Evolutionary conservation across 2,888 invertebrate genomes (phyloP), one percentile per base, ranked within the genome.

Genomic region (Limenitis camilla): DNA sequence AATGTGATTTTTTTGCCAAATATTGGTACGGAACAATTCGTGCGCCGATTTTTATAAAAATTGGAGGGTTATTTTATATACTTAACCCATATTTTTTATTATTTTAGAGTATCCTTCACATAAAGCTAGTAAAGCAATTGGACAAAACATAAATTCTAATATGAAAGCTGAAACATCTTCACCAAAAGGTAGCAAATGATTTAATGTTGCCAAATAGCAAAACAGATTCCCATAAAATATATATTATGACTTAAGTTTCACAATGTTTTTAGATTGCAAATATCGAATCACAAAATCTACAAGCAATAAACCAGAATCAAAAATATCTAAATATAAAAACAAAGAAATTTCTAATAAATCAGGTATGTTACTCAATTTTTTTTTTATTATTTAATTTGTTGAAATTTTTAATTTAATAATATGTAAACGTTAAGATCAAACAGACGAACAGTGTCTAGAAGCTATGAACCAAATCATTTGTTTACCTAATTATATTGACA

Each of bases 161-260:
- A 53, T 47, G 38, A 55, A 52, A 11, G 47, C 39, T 46, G 55
- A 40, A 31, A 53, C 59, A 61, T 27, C 41, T n/a, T 58, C 68
- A 10, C 69, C 72, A 5, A 67, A 62, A 65, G 68, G 71, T 71
- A 27, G 11, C n/a, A 28, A 7, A n/a, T 1, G 27, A 10, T 27
- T 19, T 19, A 19, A 19, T 3, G 19, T 19, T 19, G 19, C 3
- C 19, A 2, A 19, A 19, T 19, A 19, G 19, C 19, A 19, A 1
- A 19, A 19, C 1, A 19, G 19, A 3, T 19, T 19, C 19, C 19
- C 19, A 19, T 1, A 3, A 19, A 2, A 19, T 2, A 19, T 19
- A 19, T 19, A 19, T 19, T 19, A 19, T 19, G 3, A 19, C 19
- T 19, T 19, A 19, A 19, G 3, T 19, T 2, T 19, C 19, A 19